phyloP scores from a whole-genome alignment of 2,113 vertebrate species.

The Polypterus bichir region DNA sequence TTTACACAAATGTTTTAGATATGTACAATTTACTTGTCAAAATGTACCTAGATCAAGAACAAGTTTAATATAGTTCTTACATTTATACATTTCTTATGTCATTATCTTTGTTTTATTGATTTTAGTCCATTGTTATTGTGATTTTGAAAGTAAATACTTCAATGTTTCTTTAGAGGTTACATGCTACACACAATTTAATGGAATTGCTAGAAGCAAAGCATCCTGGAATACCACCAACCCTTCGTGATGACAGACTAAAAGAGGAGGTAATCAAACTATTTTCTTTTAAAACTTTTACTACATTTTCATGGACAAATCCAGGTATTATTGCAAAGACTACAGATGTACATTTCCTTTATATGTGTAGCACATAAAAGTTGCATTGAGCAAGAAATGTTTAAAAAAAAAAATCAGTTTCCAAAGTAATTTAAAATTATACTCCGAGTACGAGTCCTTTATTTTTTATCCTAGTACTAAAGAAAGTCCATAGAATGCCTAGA shows the following conservation, averaged over 20 bases:
- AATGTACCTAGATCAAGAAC: too few relatives aligned
- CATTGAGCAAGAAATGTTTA: too few relatives aligned
- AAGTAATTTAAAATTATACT: too few relatives aligned
- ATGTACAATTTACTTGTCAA: too few relatives aligned
- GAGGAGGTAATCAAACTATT: slow-evolving; percentile 63
- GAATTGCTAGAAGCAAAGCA: slow-evolving; percentile 79
- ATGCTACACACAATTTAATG: slow-evolving; percentile 93
- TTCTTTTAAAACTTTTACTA: neutral
- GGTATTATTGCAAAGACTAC: neutral
- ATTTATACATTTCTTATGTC: slow-evolving; percentile 1
- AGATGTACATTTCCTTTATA: neutral
- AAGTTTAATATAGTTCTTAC: too few relatives aligned
- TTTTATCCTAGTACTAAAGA: too few relatives aligned
- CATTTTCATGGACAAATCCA: neutral
- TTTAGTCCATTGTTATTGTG: neutral
- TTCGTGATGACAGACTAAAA: slow-evolving; percentile 77
- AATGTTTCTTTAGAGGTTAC: slow-evolving; percentile 67
- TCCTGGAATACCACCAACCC: slow-evolving; percentile 80
- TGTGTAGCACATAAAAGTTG: too few relatives aligned
- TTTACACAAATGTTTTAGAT: too few relatives aligned
- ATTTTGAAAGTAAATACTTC: slow-evolving; percentile 15
- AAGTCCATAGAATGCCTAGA: too few relatives aligned
- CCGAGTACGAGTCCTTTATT: too few relatives aligned
- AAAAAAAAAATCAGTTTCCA: too few relatives aligned
- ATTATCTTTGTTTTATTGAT: slow-evolving; percentile 8